Evolutionary conservation across 2,797 vertebrate genomes (phyloP).

Genomic region (Sibirionetta formosa): DNA sequence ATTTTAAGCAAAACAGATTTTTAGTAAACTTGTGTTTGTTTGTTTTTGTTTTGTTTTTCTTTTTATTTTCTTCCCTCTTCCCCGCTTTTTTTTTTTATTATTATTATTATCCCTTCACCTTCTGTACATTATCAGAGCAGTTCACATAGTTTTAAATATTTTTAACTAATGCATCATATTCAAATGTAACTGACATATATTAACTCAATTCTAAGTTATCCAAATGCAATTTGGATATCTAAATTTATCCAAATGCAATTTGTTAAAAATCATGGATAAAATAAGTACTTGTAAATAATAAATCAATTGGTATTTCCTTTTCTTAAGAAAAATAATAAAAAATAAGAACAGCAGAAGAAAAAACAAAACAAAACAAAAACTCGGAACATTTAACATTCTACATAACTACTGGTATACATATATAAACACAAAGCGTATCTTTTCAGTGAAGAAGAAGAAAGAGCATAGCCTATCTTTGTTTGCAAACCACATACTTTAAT

Average conservation of each 20-base stretch:
- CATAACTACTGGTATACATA: fast-evolving
- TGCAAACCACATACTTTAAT: neutral
- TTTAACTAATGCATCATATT: neutral
- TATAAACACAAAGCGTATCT: neutral
- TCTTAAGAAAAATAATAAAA: neutral
- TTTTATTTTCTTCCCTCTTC: too few relatives aligned
- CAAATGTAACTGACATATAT: neutral
- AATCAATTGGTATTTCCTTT: neutral
- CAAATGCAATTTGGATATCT: neutral
- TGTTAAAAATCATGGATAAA: neutral
- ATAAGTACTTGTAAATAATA: neutral
- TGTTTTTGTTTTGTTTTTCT: too few relatives aligned
- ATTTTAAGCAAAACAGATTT: neutral
- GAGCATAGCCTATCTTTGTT: neutral
- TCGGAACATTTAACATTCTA: neutral
- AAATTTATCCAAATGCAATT: neutral
- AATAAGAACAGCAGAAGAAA: fast-evolving
- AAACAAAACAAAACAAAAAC: neutral
- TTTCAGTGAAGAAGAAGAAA: neutral
- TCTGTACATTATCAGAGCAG: neutral
- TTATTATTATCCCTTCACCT: too few relatives aligned
- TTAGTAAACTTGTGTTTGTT: neutral
- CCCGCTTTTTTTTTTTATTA: too few relatives aligned
- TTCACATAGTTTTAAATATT: neutral
- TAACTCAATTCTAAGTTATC: neutral